These are phyloP conservation scores for Nomada fucata DNA, from an alignment of 2,888 invertebrate species.

Conservation along the genomic window DNA sequence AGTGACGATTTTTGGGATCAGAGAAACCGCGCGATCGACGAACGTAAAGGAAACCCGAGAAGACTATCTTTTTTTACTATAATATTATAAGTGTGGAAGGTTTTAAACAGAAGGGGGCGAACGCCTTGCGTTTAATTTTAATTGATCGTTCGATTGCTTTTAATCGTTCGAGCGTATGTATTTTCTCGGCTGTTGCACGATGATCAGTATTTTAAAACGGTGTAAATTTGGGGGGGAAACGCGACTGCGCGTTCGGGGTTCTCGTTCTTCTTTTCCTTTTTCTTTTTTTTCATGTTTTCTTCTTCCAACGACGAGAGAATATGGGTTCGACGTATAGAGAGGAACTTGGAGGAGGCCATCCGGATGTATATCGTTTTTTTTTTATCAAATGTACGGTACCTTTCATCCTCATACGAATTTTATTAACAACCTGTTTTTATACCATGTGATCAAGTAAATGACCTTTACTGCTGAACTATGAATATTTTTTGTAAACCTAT, in stretches of 20 bases:
- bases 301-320: neutral
- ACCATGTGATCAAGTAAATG: slow-evolving; percentile 56
- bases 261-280: neutral
- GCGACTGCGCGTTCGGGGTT: neutral
- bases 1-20: slow-evolving; percentile 51
- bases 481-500: slow-evolving; percentile 42
- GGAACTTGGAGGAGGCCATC: neutral
- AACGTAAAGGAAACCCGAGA: neutral
- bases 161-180: slow-evolving; percentile 14
- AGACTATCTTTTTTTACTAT: neutral
- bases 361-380: slow-evolving; percentile 4
- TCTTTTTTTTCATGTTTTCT: neutral
- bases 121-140: slow-evolving; percentile 10
- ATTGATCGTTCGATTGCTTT: neutral
- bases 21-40: slow-evolving; percentile 13
- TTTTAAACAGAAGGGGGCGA: slow-evolving; percentile 4
- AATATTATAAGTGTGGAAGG: neutral
- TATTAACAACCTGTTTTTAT: slow-evolving; percentile 55
- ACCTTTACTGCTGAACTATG: slow-evolving; percentile 26
- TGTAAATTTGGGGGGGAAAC: neutral
- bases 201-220: slow-evolving; percentile 36
- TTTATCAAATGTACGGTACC: slow-evolving; percentile 14
- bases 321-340: neutral
- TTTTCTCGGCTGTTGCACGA: slow-evolving; percentile 9
- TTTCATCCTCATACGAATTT: slow-evolving; percentile 30